Conservation (phyloP, 2,888 invertebrate species). For the Macrostomum cliftonense region DNA sequence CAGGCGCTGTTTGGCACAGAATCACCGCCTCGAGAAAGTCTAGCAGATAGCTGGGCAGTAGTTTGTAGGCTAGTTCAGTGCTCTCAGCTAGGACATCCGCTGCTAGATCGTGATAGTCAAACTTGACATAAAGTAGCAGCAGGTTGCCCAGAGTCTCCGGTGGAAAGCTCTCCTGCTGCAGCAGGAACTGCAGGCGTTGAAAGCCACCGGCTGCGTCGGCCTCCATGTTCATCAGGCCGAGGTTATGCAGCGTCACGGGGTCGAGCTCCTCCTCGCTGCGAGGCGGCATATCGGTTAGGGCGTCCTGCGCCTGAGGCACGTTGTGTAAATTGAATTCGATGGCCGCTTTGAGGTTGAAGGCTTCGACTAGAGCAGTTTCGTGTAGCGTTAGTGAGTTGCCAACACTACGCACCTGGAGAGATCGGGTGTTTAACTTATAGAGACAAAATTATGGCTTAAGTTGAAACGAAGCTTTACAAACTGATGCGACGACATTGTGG, state of each 20-base stretch:
- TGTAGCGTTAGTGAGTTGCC: conserved; percentile 81
- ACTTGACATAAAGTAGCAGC: conserved; percentile 77
- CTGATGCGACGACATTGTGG: too few relatives aligned
- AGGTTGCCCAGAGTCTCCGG: conserved; percentile 92
- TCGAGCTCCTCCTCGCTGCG: conserved; percentile 87
- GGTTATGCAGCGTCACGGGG: conserved; percentile 87
- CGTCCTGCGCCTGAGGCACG: conserved; percentile 43
- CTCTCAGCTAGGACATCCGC: conserved; percentile 94
- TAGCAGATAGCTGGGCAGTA: conserved; percentile 69
- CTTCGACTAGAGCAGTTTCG: conserved; percentile 86
- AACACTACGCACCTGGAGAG: conserved; percentile 60
- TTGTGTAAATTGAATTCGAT: conserved; percentile 84
- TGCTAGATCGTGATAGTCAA: conserved; percentile 87
- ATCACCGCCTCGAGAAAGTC: conserved; percentile 89
- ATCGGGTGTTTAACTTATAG: too few relatives aligned
- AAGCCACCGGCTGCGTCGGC: conserved; percentile 73
- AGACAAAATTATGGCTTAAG: too few relatives aligned
- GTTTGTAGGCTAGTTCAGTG: conserved; percentile 82
- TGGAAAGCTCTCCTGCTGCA: conserved; percentile 86
- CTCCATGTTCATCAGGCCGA: conserved; percentile 76
- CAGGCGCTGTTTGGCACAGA: conserved; percentile 83
- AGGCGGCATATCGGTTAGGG: conserved; percentile 45
- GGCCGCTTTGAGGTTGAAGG: conserved; percentile 91
- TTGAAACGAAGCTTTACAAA: too few relatives aligned
- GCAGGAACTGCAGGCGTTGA: conserved; percentile 72